Base-by-base conservation (phyloP, 2,113 vertebrate genomes). In the Phylloscopus trochilus region DNA sequence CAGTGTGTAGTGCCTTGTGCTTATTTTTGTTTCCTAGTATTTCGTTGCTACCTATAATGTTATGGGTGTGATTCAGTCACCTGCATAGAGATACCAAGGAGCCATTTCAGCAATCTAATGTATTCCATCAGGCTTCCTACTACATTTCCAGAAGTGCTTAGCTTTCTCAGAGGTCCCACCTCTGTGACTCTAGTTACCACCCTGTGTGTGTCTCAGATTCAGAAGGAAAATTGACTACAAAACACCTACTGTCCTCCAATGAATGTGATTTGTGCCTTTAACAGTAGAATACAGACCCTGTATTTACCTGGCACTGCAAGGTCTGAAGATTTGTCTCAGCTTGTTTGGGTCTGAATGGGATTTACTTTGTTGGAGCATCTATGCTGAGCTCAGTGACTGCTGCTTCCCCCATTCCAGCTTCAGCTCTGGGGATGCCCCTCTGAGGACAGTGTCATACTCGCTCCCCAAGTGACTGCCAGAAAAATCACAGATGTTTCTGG, bases 361-460 rank as follows among this genome's bases (percentile, higher is more conserved):
- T 69, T 92, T 52, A 2, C 19, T 90, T 49, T 76, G 43, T 13
- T 55, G 33, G 21, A 51, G 5, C 20, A n/a, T 7, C 44, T 43
- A 5, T 19, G 39, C 4, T 4, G 13, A 68, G 22, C 19, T 68
- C 53, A 76, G 21, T 7, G 31, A 35, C 39, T 6, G 10, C 33
- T 81, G 24, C 37, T 12, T n/a, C 0, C 10, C 22, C 24, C 15
- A 3, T 19, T 70, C 24, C 72, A 70, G 35, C 47, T 77, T 56
- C 58, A 79, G 51, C 10, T 67, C 31, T 44, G 18, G 20, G 17
- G 11, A 22, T 24, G 19, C 9, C n/a, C 27, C 16, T 70, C 20
- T 24, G 26, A 37, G 33, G 1, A 78, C 3, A 9, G 17, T 16
- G 15, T 44, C 47, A 33, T 7, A 14, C 14, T 43, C 2, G 0